These are phyloP conservation scores for Ganaspis brasiliensis DNA, from an alignment of 2,888 invertebrate species.

Conservation along the genomic window DNA sequence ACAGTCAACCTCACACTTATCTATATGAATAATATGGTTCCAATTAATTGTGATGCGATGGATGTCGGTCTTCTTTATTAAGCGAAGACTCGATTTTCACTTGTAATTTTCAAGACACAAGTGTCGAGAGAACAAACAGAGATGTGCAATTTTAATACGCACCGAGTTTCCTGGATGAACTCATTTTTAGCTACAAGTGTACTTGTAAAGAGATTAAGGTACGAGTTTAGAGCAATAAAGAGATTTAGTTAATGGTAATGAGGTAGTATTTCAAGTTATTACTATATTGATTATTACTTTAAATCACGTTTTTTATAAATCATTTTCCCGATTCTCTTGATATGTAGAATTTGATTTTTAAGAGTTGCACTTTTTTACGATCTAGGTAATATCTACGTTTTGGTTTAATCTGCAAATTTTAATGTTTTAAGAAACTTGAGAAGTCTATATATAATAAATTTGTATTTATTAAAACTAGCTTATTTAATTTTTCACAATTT, in stretches of 20 bases:
- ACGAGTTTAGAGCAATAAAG: constrained; percentile 39
- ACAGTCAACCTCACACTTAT: constrained; percentile 3
- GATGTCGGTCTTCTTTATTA: too few species aligned
- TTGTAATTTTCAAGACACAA: too few species aligned
- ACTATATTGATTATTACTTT: too few species aligned
- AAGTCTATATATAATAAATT: too few species aligned
- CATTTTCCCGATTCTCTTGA: too few species aligned
- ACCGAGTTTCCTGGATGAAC: constrained; percentile 11
- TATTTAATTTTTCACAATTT: too few species aligned
- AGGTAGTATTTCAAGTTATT: too few species aligned
- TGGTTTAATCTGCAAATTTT: constrained; percentile 33
- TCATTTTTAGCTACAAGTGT: constrained; percentile 42
- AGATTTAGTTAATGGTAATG: constrained; percentile 34
- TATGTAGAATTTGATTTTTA: too few species aligned
- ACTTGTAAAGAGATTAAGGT: constrained; percentile 34
- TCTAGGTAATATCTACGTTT: neutral
- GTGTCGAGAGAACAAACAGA: neutral
- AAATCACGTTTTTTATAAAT: too few species aligned
- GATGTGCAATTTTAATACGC: constrained; percentile 29
- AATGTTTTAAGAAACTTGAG: neutral
- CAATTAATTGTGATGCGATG: neutral
- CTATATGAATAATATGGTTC: neutral
- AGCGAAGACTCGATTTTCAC: too few species aligned
- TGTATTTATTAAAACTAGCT: too few species aligned
- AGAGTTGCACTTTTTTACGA: too few species aligned